phyloP scores from a whole-genome alignment of 2,888 invertebrate genomes.

The Cactoblastis cactorum region DNA sequence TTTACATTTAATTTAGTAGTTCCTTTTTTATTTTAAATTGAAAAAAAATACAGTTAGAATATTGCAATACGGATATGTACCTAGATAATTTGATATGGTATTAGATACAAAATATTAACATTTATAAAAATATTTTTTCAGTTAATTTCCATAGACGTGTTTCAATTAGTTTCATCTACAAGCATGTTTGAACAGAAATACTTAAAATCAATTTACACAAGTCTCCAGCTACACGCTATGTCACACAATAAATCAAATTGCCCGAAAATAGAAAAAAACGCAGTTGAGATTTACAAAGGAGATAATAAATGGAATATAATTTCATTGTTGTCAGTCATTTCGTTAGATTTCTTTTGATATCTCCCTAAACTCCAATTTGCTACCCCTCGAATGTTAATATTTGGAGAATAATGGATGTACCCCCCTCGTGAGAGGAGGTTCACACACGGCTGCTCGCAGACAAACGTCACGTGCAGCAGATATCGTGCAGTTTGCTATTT shows the following conservation, averaged over 20 bases:
- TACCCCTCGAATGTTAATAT: constrained; percentile 28
- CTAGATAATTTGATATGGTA: too few species aligned
- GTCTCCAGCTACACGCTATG: neutral
- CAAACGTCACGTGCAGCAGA: constrained; percentile 12
- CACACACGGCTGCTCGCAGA: constrained; percentile 18
- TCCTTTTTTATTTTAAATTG: too few species aligned
- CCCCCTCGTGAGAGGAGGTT: constrained; percentile 17
- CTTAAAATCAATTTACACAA: neutral
- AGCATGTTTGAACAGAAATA: too few species aligned
- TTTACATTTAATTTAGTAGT: too few species aligned
- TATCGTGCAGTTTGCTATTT: constrained; percentile 2
- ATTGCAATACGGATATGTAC: too few species aligned
- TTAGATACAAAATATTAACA: too few species aligned
- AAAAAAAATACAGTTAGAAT: too few species aligned
- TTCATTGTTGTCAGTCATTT: constrained; percentile 14
- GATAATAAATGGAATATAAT: constrained; percentile 12
- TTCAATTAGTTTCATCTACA: too few species aligned
- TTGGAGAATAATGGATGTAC: constrained; percentile 16
- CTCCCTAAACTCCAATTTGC: constrained; percentile 29
- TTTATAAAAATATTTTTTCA: too few species aligned
- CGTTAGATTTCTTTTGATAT: constrained; percentile 30
- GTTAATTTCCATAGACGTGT: too few species aligned
- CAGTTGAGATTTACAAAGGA: constrained; percentile 1
- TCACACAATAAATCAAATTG: constrained; percentile 7
- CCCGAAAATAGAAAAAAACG: neutral